Conservation (phyloP, 2,888 invertebrate species). For the Teleogryllus oceanicus region DNA sequence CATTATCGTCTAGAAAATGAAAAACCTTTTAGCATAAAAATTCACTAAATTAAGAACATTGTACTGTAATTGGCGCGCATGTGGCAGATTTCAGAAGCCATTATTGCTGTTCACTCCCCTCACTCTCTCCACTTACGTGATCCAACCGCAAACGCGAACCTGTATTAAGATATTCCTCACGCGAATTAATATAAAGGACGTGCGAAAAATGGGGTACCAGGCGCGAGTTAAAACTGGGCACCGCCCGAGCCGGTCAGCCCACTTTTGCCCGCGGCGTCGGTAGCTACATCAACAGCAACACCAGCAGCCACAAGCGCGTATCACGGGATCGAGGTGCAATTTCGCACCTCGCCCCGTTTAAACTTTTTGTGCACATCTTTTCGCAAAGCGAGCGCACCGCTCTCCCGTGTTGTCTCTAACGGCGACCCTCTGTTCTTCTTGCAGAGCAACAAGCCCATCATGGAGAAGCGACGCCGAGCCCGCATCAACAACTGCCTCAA, state of each 20-base stretch:
- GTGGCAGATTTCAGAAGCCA: no score
- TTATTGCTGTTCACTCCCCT: no score
- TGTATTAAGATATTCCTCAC: no score
- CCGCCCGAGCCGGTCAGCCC: background rate
- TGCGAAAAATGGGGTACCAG: no score
- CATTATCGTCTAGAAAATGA: no score
- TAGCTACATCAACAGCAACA: background rate
- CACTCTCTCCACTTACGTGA: no score
- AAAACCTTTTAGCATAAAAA: no score
- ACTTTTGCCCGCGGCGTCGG: background rate
- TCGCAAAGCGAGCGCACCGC: background rate
- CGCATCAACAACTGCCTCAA: conserved; percentile 90
- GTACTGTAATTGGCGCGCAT: no score
- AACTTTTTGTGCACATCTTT: background rate
- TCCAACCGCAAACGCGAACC: no score
- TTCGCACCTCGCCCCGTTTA: background rate
- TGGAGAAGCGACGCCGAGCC: conserved; percentile 90
- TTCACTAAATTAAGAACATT: no score
- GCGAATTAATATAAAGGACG: no score
- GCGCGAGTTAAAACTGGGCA: no score
- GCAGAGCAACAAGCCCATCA: conserved; percentile 92
- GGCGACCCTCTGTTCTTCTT: conserved; percentile 43
- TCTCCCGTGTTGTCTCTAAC: background rate
- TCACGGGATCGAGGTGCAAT: background rate
- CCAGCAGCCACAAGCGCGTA: background rate